Conservation (phyloP, 2,888 invertebrate genomes). For the Anoplius nigerrimus region DNA sequence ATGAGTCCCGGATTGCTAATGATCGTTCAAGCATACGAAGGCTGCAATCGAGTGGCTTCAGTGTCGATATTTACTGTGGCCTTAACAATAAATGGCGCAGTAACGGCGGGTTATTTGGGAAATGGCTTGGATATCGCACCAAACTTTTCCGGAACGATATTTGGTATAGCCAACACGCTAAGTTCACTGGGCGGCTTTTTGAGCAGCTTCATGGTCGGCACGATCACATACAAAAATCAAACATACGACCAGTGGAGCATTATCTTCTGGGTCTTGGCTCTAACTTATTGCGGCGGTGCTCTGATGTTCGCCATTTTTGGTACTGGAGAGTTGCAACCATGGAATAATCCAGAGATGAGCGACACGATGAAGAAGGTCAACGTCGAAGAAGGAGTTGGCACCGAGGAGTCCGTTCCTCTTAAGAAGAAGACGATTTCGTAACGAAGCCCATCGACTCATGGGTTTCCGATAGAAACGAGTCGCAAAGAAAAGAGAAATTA, state of each 20-base stretch:
- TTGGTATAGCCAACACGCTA: slow-evolving; percentile 91
- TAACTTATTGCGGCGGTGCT: slow-evolving; percentile 83
- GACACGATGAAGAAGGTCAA: slow-evolving; percentile 16
- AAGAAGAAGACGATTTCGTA: slow-evolving; percentile 63
- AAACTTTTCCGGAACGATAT: slow-evolving; percentile 92
- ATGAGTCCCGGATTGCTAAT: slow-evolving; percentile 83
- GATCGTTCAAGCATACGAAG: slow-evolving; percentile 84
- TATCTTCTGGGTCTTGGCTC: slow-evolving; percentile 87
- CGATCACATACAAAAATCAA: slow-evolving; percentile 84
- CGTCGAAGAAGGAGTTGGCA: slow-evolving; percentile 3
- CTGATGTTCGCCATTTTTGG: slow-evolving; percentile 81
- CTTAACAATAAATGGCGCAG: slow-evolving; percentile 89
- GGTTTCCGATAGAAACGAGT: too few species aligned
- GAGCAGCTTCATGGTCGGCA: slow-evolving; percentile 88
- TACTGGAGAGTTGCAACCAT: slow-evolving; percentile 80
- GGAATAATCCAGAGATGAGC: slow-evolving; percentile 71
- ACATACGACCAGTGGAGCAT: slow-evolving; percentile 87
- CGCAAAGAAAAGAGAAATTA: too few species aligned
- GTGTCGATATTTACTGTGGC: slow-evolving; percentile 87
- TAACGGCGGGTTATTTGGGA: slow-evolving; percentile 90
- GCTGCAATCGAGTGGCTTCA: slow-evolving; percentile 83
- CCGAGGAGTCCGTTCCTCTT: slow-evolving; percentile 74
- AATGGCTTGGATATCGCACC: slow-evolving; percentile 93
- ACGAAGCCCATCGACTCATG: neutral
- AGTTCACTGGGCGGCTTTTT: slow-evolving; percentile 90